Evolutionary conservation across 2,113 vertebrate species (phyloP).

Genomic region (Castor canadensis): DNA sequence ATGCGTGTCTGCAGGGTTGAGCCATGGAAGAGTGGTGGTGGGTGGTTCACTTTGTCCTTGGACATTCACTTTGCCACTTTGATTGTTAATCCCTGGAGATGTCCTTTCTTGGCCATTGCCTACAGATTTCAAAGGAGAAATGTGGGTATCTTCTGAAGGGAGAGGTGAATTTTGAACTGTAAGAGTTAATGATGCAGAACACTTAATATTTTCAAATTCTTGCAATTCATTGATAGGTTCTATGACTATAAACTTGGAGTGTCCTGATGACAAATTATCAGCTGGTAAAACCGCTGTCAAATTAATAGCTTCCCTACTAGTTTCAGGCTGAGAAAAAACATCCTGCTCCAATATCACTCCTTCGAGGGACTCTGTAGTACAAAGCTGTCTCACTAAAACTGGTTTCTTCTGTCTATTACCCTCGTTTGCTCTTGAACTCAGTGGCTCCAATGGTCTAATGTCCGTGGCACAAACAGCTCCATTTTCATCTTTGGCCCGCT

Average conservation of each 20-base stretch:
- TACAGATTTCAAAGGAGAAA: slow-evolving; percentile 81
- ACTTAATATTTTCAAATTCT: slow-evolving; percentile 83
- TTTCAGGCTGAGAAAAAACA: slow-evolving; percentile 81
- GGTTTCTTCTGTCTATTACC: slow-evolving; percentile 92
- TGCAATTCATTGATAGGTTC: slow-evolving; percentile 81
- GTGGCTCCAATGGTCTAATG: slow-evolving; percentile 83
- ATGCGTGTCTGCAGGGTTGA: slow-evolving; percentile 87
- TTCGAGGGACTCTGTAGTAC: slow-evolving; percentile 94
- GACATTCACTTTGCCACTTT: slow-evolving; percentile 79
- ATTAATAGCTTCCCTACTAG: slow-evolving; percentile 66
- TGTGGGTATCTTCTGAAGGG: slow-evolving; percentile 70
- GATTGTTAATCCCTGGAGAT: slow-evolving; percentile 81
- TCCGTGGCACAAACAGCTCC: slow-evolving; percentile 91
- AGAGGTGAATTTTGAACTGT: slow-evolving; percentile 76
- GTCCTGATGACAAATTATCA: slow-evolving; percentile 78
- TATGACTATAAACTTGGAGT: slow-evolving; percentile 76
- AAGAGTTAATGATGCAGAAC: slow-evolving; percentile 58
- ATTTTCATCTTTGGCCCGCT: slow-evolving; percentile 96
- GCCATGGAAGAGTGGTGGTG: slow-evolving; percentile 80
- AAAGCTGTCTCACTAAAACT: slow-evolving; percentile 93
- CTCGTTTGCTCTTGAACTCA: slow-evolving; percentile 87
- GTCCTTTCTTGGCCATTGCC: slow-evolving; percentile 86
- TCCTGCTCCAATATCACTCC: slow-evolving; percentile 87
- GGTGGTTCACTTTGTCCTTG: slow-evolving; percentile 86
- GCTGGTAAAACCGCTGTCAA: slow-evolving; percentile 62